Evolutionary conservation across 2,113 vertebrate genomes (phyloP), one percentile per base, ranked within the genome.

Genomic region (Phyllostomus discolor): DNA sequence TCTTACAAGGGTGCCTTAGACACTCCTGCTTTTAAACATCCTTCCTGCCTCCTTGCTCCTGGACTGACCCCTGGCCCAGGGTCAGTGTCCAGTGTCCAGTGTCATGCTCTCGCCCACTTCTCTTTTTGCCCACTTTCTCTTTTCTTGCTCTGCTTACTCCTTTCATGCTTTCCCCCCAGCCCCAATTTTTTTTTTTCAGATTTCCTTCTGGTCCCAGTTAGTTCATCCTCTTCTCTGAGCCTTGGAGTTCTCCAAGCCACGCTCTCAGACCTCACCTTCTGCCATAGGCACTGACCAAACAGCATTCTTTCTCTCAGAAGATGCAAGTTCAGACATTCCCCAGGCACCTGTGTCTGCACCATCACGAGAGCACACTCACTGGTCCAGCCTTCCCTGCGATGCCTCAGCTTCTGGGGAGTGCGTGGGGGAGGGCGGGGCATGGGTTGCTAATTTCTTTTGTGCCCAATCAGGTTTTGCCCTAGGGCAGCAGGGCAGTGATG

Each of bases 271-370:
- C 54, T 33, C 69, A 1, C 26, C 6, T 81, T 26, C 41, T 33
- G 26, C 57, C 52, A 0, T 33, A 16, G 72, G 33, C 31, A 5
- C 43, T 4, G 54, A 24, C 14, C 33, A 16, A 22, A 59, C 0
- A 52, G 17, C 14, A 5, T 26, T 67, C 22, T 70, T 52, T 38
- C 20, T 57, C 70, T 26, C 17, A 52, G 70, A 20, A 69, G 50
- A 35, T 19, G 4, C 48, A 4, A 7, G 35, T 17, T 43, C 35
- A 0, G 1, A 38, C 6, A 0, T 20, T 20, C 26, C 5, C n/a
- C 14, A 10, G 0, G 5, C 0, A 2, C 48, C 28, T 38, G 24
- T 16, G 33, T 59, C 48, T 20, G 7, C 22, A 1, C 4, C 10
- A 7, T 4, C 73, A n/a, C 19, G 20, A 19, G n/a, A 35, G 31